These are phyloP conservation scores for Allobates femoralis DNA, from an alignment of 2,797 vertebrate genomes.

Conservation along the genomic window DNA sequence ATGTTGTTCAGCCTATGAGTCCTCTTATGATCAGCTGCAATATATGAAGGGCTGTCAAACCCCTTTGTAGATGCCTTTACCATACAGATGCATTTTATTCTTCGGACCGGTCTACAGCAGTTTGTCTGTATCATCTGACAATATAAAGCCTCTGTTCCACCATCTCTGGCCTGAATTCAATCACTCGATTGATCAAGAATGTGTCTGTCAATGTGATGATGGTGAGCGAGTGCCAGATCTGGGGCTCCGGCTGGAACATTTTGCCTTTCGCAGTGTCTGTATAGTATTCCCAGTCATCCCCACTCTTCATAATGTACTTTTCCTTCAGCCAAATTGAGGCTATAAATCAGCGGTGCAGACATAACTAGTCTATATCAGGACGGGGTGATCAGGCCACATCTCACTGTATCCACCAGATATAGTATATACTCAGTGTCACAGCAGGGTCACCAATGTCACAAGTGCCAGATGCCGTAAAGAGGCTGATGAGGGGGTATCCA, in stretches of 20 bases:
- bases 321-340: conserved; percentile 31
- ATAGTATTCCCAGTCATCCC: conserved; percentile 34
- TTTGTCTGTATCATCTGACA: too few relatives aligned
- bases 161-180: background rate
- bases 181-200: conserved; percentile 33
- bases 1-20: too few relatives aligned
- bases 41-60: too few relatives aligned
- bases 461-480: too few relatives aligned
- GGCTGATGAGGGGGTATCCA: too few relatives aligned
- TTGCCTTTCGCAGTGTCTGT: conserved; percentile 25
- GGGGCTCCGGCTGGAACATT: conserved; percentile 16
- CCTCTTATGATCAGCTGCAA: too few relatives aligned
- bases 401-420: conserved; percentile 5
- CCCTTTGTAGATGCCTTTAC: too few relatives aligned
- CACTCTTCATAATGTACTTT: background rate
- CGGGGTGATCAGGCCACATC: conserved; percentile 25
- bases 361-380: conserved; percentile 45
- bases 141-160: background rate
- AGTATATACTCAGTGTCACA: background rate
- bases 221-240: conserved; percentile 3
- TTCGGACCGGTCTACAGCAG: background rate
- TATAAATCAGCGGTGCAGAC: conserved; percentile 51
- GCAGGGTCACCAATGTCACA: too few relatives aligned
- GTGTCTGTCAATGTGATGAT: conserved; percentile 31
- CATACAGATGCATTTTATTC: too few relatives aligned